phyloP scores from a whole-genome alignment of 2,888 invertebrate genomes.

The Helobdella robusta region DNA sequence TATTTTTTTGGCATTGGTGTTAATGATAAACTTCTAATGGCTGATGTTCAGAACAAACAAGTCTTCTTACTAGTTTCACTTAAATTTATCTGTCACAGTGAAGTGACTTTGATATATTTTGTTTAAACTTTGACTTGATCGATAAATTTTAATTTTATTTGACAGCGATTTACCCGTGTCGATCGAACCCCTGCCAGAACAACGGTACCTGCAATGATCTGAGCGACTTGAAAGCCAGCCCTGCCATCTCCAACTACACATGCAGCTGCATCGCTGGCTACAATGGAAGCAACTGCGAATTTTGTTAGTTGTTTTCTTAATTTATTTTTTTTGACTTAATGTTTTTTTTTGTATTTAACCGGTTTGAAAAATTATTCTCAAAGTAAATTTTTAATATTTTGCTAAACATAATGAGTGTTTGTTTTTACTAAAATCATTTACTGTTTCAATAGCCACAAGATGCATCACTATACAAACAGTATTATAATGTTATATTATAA shows the following conservation, averaged over 20 bases:
- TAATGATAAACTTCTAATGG: too few relatives aligned
- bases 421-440: background rate
- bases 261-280: conserved; percentile 29
- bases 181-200: conserved; percentile 21
- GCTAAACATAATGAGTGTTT: background rate
- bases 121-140: too few relatives aligned
- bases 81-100: too few relatives aligned
- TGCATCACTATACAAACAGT: too few relatives aligned
- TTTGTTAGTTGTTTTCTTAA: conserved; percentile 1
- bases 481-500: too few relatives aligned
- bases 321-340: background rate
- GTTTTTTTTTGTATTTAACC: background rate
- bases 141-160: too few relatives aligned
- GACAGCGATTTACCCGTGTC: conserved; percentile 7
- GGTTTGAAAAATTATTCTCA: background rate
- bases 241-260: conserved; percentile 7
- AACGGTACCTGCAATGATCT: conserved; percentile 26
- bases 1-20: too few relatives aligned
- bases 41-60: too few relatives aligned
- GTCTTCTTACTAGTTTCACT: too few relatives aligned
- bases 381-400: background rate
- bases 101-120: too few relatives aligned
- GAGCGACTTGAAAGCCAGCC: too few relatives aligned
- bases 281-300: conserved; percentile 30
- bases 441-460: too few relatives aligned